These are phyloP conservation scores for Deilephila porcellus DNA, from an alignment of 2,888 invertebrate species.

Conservation along the genomic window DNA sequence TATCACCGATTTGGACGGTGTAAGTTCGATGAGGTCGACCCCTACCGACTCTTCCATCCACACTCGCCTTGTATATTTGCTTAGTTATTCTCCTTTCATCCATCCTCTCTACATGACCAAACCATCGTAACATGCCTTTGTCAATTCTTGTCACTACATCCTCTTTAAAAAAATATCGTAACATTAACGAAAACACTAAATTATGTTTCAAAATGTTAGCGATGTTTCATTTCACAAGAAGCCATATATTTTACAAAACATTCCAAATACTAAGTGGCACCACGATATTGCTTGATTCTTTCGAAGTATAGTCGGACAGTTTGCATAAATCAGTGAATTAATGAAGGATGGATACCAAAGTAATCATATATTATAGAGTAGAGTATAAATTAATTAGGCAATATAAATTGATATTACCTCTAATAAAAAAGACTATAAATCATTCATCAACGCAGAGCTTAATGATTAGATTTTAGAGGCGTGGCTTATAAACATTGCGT, in stretches of 20 bases:
- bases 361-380: too few species aligned
- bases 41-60: too few species aligned
- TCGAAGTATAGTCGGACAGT: background rate
- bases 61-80: too few species aligned
- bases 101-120: too few species aligned
- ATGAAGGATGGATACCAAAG: too few species aligned
- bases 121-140: too few species aligned
- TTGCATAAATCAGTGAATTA: background rate
- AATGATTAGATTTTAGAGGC: background rate
- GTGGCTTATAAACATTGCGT: background rate
- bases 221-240: background rate
- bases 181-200: constrained; percentile 11
- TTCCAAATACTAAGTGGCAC: background rate
- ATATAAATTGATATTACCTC: background rate
- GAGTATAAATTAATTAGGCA: background rate
- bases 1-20: too few species aligned
- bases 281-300: background rate
- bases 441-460: constrained; percentile 6
- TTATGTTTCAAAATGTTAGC: background rate
- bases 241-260: background rate
- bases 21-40: too few species aligned
- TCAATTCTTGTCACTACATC: too few species aligned
- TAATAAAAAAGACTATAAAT: constrained; percentile 5
- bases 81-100: too few species aligned
- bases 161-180: background rate